Evolutionary conservation across 2,888 invertebrate genomes (phyloP).

Genomic region (Clostera curtula): DNA sequence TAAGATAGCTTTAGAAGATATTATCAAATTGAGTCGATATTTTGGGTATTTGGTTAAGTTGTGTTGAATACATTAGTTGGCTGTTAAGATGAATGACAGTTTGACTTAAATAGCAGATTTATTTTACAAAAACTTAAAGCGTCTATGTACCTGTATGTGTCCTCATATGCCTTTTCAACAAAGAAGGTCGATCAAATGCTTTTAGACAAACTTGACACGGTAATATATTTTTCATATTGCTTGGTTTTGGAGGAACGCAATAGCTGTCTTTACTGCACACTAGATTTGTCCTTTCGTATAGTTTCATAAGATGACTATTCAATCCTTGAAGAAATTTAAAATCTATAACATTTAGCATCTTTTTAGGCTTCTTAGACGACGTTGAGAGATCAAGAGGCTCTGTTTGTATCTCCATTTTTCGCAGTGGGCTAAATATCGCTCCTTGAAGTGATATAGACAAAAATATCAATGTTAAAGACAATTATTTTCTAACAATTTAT

Average conservation of each 20-base stretch:
- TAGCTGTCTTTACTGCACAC: constrained; percentile 28
- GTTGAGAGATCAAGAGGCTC: constrained; percentile 61
- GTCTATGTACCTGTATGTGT: constrained; percentile 77
- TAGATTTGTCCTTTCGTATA: constrained; percentile 53
- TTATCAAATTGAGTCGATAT: too few relatives aligned
- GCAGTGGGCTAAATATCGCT: background rate
- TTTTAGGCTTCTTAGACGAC: constrained; percentile 30
- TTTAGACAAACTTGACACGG: constrained; percentile 79
- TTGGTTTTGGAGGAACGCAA: constrained; percentile 21
- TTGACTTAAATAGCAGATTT: too few relatives aligned
- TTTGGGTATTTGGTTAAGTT: too few relatives aligned
- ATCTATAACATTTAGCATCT: constrained; percentile 48
- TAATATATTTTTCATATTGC: constrained; percentile 45
- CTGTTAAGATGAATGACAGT: too few relatives aligned
- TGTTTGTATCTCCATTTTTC: constrained; percentile 47
- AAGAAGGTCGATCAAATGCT: constrained; percentile 80
- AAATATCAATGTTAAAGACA: too few relatives aligned
- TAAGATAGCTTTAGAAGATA: too few relatives aligned
- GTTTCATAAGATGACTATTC: constrained; percentile 52
- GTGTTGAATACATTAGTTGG: too few relatives aligned
- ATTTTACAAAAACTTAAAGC: background rate
- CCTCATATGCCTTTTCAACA: constrained; percentile 79
- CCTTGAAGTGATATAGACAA: too few relatives aligned
- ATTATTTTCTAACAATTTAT: too few relatives aligned
- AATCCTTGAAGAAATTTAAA: constrained; percentile 56